Evolutionary conservation across 2,797 vertebrate genomes (phyloP).

Genomic region (Oreochromis grahami): DNA sequence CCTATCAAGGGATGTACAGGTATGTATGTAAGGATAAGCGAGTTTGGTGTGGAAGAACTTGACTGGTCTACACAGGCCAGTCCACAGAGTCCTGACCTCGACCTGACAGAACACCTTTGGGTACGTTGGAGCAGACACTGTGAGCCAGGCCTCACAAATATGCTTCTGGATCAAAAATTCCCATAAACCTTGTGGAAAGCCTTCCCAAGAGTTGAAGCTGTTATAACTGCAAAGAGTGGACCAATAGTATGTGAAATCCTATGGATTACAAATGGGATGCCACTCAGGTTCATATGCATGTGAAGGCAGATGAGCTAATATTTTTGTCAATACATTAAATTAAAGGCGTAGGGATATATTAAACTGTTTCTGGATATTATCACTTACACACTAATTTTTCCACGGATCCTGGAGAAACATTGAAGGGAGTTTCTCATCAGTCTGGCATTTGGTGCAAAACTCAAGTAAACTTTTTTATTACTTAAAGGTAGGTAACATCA

Average conservation of each 20-base stretch:
- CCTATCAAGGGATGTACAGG: background rate
- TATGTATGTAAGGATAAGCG: accelerated
- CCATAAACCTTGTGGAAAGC: background rate
- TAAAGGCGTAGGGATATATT: background rate
- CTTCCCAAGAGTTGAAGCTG: background rate
- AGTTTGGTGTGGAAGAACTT: background rate
- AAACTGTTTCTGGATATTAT: background rate
- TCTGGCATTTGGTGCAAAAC: background rate
- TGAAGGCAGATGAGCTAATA: background rate
- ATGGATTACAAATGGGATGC: background rate
- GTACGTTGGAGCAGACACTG: background rate
- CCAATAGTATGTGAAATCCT: background rate
- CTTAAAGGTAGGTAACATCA: background rate
- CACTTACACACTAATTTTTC: background rate
- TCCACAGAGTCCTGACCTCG: background rate
- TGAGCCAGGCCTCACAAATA: background rate
- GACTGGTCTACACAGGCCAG: background rate
- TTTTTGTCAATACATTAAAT: background rate
- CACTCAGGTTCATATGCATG: background rate
- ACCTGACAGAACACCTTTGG: background rate
- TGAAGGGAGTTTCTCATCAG: background rate
- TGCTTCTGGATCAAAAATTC: background rate
- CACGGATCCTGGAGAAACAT: background rate
- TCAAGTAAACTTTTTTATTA: background rate
- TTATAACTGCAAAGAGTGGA: background rate